Evolutionary conservation across 2,113 vertebrate species (phyloP).

Genomic region (Mesocricetus auratus): DNA sequence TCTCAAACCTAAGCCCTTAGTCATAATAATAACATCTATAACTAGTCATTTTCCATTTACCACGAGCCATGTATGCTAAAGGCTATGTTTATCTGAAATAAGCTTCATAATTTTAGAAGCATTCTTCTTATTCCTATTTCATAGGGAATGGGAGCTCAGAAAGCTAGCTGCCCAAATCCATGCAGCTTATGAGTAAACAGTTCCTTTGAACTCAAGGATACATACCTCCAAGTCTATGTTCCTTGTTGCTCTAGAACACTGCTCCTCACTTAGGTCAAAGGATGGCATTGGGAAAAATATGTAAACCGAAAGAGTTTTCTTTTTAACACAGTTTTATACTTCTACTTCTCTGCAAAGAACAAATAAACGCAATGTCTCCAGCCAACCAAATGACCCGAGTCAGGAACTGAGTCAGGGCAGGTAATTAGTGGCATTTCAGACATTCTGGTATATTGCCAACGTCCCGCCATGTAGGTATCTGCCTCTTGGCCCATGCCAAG

Average conservation of each 20-base stretch:
- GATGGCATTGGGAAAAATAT: background rate
- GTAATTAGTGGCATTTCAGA: background rate
- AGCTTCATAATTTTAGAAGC: background rate
- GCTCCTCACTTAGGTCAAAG: background rate
- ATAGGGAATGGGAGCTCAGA: background rate
- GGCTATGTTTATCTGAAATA: slow-evolving; percentile 1
- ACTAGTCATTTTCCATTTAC: background rate
- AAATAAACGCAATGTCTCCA: background rate
- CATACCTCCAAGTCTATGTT: background rate
- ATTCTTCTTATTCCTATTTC: background rate
- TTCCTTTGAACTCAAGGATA: background rate
- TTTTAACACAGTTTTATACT: background rate
- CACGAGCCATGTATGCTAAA: background rate
- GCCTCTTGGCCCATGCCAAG: background rate
- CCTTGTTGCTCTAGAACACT: background rate
- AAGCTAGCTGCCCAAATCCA: background rate
- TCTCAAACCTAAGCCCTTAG: slow-evolving; percentile 22
- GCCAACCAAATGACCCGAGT: background rate
- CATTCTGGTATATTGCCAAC: background rate
- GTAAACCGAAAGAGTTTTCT: slow-evolving; percentile 9
- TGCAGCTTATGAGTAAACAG: background rate
- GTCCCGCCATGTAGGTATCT: no score
- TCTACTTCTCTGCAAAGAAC: background rate
- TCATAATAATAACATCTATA: background rate
- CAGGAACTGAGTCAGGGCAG: background rate